phyloP scores from a whole-genome alignment of 2,888 invertebrate genomes.

The Himalopsyche tibetana region DNA sequence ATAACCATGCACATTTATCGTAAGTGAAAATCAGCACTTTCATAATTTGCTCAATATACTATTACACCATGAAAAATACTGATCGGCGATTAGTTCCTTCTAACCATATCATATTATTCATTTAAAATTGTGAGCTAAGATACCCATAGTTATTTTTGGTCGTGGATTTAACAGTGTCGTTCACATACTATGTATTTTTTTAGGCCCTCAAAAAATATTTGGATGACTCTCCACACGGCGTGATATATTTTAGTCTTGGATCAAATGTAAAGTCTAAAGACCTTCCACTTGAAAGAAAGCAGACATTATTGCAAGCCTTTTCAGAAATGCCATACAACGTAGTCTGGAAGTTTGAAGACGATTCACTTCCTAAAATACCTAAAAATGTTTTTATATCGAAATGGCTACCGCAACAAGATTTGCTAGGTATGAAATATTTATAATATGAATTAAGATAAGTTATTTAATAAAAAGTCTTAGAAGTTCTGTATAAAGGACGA shows the following conservation, averaged over 20 bases:
- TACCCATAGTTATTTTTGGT: too few relatives aligned
- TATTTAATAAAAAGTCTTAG: too few relatives aligned
- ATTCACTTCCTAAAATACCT: conserved; percentile 69
- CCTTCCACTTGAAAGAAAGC: conserved; percentile 69
- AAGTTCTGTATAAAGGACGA: too few relatives aligned
- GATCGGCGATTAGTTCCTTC: too few relatives aligned
- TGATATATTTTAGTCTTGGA: conserved; percentile 73
- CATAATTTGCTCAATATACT: too few relatives aligned
- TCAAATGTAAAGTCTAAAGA: conserved; percentile 70
- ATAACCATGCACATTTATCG: too few relatives aligned
- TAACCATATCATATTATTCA: too few relatives aligned
- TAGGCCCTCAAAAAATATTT: conserved; percentile 71
- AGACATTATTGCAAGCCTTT: conserved; percentile 69
- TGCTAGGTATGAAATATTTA: conserved; percentile 69
- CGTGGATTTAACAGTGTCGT: too few relatives aligned
- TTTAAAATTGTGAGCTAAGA: too few relatives aligned
- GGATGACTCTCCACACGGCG: conserved; percentile 71
- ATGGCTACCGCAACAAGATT: conserved; percentile 74
- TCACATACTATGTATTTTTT: conserved; percentile 55
- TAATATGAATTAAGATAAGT: too few relatives aligned
- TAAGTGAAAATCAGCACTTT: too few relatives aligned
- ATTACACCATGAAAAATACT: too few relatives aligned
- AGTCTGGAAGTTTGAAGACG: conserved; percentile 73
- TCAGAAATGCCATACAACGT: conserved; percentile 71
- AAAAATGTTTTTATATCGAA: conserved; percentile 71